phyloP scores from a whole-genome alignment of 2,888 invertebrate species.

The Alviniconcha strummeri region DNA sequence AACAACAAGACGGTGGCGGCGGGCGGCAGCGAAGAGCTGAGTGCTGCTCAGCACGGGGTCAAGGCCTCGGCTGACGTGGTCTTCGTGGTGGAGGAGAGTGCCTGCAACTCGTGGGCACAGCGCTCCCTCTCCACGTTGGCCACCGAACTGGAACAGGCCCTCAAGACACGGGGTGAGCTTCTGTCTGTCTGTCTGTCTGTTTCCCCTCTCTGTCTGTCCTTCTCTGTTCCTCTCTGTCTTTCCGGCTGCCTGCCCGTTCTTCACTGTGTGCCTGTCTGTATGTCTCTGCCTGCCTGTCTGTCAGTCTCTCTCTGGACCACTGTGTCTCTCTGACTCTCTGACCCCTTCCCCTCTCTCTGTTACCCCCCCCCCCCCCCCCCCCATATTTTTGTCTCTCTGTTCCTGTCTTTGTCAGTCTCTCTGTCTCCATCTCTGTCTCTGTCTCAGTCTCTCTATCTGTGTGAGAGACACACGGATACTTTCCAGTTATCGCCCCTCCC shows the following conservation, averaged over 20 bases:
- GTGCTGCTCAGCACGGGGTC: slow-evolving; percentile 43
- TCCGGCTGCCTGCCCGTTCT: no score
- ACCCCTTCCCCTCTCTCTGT: no score
- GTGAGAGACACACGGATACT: no score
- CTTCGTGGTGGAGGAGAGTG: slow-evolving; percentile 87
- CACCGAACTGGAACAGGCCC: slow-evolving; percentile 59
- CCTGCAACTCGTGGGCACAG: slow-evolving; percentile 84
- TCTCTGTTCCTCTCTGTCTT: neutral
- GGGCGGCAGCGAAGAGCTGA: slow-evolving; percentile 36
- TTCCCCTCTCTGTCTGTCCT: neutral
- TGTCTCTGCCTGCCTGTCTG: neutral
- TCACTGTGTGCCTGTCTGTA: neutral
- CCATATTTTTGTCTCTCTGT: no score
- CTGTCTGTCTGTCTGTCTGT: neutral
- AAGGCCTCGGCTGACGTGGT: slow-evolving; percentile 86
- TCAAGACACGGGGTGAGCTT: slow-evolving; percentile 54
- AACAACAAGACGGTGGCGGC: slow-evolving; percentile 1
- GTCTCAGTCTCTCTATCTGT: no score
- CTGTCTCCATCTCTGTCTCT: no score
- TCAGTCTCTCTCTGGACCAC: neutral
- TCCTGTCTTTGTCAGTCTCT: no score
- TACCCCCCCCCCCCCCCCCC: no score
- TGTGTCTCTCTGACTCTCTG: no score
- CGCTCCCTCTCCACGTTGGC: slow-evolving; percentile 62
- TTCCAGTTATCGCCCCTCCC: no score